Evolutionary conservation across 2,797 vertebrate species (phyloP).

Genomic region (Tympanoctomys barrerae): DNA sequence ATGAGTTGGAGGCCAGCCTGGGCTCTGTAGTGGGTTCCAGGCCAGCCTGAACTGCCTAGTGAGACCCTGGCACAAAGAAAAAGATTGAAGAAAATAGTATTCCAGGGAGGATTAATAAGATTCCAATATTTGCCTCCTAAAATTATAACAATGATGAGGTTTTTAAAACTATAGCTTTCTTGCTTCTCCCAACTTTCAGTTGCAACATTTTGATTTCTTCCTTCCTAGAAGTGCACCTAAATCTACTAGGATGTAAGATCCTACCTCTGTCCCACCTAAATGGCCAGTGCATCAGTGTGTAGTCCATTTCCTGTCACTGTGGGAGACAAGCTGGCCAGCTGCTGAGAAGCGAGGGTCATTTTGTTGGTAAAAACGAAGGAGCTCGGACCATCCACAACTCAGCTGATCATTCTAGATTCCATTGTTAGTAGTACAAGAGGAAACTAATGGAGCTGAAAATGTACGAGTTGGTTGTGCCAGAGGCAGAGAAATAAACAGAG

Average conservation of each 20-base stretch:
- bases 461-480: not conserved
- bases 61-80: not conserved
- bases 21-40: not conserved
- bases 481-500: slow-evolving; percentile 77
- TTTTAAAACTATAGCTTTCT: slow-evolving; percentile 23
- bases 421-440: slow-evolving; percentile 65
- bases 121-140: slow-evolving; percentile 25
- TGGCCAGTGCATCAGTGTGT: not conserved
- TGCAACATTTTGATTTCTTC: slow-evolving; percentile 45
- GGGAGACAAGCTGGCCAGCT: not conserved
- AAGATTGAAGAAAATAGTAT: slow-evolving; percentile 13
- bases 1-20: not conserved
- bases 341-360: not conserved
- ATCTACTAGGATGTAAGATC: not conserved
- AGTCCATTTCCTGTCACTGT: slow-evolving; percentile 36
- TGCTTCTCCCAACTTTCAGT: slow-evolving; percentile 39
- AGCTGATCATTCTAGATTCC: not conserved
- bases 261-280: not conserved
- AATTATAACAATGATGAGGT: not conserved
- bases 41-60: not conserved
- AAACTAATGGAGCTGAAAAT: slow-evolving; percentile 49
- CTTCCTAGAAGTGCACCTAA: slow-evolving; percentile 20
- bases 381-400: not conserved
- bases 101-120: not conserved
- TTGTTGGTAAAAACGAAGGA: slow-evolving; percentile 28